These are phyloP conservation scores for Ptycholaimellus sp. DNA, from an alignment of 2,888 invertebrate species.

Conservation along the genomic window DNA sequence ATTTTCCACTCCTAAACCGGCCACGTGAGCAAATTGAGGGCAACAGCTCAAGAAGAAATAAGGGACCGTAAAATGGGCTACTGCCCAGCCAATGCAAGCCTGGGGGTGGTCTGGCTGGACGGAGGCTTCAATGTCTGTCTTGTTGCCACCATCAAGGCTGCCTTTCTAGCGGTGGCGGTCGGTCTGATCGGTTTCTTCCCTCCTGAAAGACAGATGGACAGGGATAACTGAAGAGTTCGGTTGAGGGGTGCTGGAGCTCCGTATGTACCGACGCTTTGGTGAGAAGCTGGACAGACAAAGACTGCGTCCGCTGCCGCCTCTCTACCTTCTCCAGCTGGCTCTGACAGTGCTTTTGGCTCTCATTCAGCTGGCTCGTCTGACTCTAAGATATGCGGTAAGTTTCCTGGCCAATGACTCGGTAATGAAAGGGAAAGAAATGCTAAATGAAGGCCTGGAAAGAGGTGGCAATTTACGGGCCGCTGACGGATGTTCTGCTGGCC, in stretches of 20 bases:
- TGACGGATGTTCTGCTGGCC: neutral
- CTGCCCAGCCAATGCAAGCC: constrained; percentile 2
- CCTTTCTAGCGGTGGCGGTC: constrained; percentile 1
- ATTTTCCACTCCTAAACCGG: no score
- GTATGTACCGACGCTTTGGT: constrained; percentile 3
- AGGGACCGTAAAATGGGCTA: no score
- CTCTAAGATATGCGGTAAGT: neutral
- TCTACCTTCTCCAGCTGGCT: constrained; percentile 1
- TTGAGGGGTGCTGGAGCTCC: constrained; percentile 2
- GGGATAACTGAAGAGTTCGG: no score
- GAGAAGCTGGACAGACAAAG: neutral
- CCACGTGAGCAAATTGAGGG: no score
- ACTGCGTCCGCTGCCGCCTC: neutral
- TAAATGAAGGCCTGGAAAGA: no score
- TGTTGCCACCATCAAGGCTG: constrained; percentile 2
- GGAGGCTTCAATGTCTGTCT: constrained; percentile 5
- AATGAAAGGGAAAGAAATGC: no score
- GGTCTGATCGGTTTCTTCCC: constrained; percentile 3
- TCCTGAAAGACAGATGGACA: no score
- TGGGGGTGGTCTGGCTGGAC: constrained; percentile 2
- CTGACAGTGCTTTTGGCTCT: neutral
- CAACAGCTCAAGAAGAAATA: no score
- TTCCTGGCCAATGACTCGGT: no score
- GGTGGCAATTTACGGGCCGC: no score
- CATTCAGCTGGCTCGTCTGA: neutral